Evolutionary conservation across 92 coral and sea anemone species (phyloP), one percentile per base, ranked within the genome.

Genomic region (Meandrina meandrites): DNA sequence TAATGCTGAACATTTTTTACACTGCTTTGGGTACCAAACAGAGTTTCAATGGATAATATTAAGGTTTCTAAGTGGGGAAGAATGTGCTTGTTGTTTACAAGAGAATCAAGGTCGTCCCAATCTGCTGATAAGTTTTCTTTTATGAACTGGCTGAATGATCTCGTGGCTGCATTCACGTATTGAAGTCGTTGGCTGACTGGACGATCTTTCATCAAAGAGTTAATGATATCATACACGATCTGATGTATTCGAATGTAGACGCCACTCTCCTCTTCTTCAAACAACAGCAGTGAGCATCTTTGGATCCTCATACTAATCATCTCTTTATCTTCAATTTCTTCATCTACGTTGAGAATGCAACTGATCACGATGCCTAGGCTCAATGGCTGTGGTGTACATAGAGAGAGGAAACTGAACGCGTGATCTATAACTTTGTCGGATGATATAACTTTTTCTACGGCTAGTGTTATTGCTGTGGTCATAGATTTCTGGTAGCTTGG

Each of bases 391-490:
- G 45, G 22, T 21, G 51, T 31, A 79, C 83, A 79, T 13, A 79
- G 56, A 79, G 54, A 79, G n/a, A 79, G 68, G 19, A 79, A 24
- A 21, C 71, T 40, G 24, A 79, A 58, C 30, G 72, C 24, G 72
- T 58, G 83, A 60, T 36, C 15, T 4, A 79, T 7, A 24, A 79
- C 21, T 36, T 58, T 14, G 83, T 79, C 83, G 22, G 83, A 79
- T 27, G 47, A 31, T 35, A 81, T 68, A 27, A 13, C 57, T 16
- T 42, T 89, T 42, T 79, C 62, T 10, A 85, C 89, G 8, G 89
- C 89, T 9, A 89, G 56, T 18, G 76, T 72, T 50, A 62, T 86
- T 22, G 92, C 86, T 62, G 89, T 47, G 45, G 79, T 57, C 92
- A 89, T 89, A 18, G 86, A 84, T 14, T 42, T 72, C 18, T 85